These are phyloP conservation scores for Deilephila elpenor DNA, from an alignment of 2,888 invertebrate genomes.

Conservation along the genomic window DNA sequence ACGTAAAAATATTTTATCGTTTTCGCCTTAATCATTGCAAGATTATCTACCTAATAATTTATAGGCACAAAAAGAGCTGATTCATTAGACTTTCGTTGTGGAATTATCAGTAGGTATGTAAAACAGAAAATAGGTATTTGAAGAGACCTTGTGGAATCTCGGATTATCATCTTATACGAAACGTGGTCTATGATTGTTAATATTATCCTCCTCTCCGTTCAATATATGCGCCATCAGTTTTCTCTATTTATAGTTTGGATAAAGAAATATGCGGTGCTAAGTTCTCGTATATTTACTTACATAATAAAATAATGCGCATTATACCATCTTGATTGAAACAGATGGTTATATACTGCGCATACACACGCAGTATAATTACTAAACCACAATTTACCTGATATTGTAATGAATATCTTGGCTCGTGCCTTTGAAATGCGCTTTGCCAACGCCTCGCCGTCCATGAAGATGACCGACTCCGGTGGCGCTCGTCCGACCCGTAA, in stretches of 20 bases:
- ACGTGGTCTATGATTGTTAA: no score
- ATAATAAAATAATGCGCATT: slow-evolving; percentile 2
- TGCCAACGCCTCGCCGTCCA: slow-evolving; percentile 67
- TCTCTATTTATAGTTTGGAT: neutral
- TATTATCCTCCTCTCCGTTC: neutral
- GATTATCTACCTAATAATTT: slow-evolving; percentile 24
- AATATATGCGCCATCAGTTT: neutral
- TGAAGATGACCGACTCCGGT: slow-evolving; percentile 70
- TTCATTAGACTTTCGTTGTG: neutral
- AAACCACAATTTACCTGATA: slow-evolving; percentile 58
- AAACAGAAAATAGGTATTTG: no score
- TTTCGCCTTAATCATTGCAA: neutral
- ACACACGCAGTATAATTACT: neutral
- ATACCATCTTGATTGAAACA: neutral
- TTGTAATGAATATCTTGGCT: slow-evolving; percentile 75
- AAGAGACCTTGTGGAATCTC: no score
- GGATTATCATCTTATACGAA: no score
- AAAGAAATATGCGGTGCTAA: neutral
- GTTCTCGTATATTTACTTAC: neutral
- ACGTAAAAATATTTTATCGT: slow-evolving; percentile 7
- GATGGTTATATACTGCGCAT: neutral
- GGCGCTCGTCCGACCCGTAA: slow-evolving; percentile 50
- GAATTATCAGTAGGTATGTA: neutral
- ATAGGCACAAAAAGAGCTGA: slow-evolving; percentile 1
- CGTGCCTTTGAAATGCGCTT: slow-evolving; percentile 59